Evolutionary conservation across 1,140 invertebrate species (phyloP), one percentile per base, ranked within the genome.

Genomic region (Coptotermes formosanus): DNA sequence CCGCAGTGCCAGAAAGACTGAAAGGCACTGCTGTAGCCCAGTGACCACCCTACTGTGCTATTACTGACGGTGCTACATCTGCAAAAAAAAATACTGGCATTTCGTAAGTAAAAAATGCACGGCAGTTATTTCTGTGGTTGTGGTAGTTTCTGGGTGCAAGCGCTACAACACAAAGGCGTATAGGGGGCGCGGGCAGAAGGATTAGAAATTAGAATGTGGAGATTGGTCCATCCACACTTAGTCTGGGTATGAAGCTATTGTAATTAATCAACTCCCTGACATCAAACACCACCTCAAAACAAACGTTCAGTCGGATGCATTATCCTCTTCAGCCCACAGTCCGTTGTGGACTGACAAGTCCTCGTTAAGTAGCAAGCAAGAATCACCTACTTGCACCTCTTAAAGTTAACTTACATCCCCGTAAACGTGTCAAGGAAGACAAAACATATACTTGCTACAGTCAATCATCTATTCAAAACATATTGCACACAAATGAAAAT

Each of bases 401-500:
- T 75, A 9, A 75, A 30, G 25, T 75, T 30, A n/a, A 75, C 64
- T 11, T 75, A 14, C 64, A 75, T 2, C 25, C 64, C 64, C 9
- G 8, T 75, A 59, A 12, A 75, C 30, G 25, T 75, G 64, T 75
- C 64, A 75, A 25, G 25, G 16, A 75, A 30, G 64, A 75, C 25
- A 75, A 75, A 30, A 75, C 4, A 11, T 75, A 11, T 75, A 30
- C 25, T 30, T 75, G n/a, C 19, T 75, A 30, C 64, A 75, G 64
- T 75, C 64, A 75, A 30, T 75, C 64, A 75, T 75, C 64, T 75
- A 75, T 75, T 75, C 64, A 75, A n/a, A 75, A 75, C 64, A 75
- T 30, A n/a, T 75, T 75, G 3, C 4, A 75, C 64, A n/a, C 14
- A 30, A 30, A 30, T 30, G 64, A 30, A 75, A 75, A 75, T 75